Percentiles rank a stretch among this genome's conserved stretches.
Conservation (phyloP, 2,113 vertebrate species). For the Sardina pilchardus region DNA sequence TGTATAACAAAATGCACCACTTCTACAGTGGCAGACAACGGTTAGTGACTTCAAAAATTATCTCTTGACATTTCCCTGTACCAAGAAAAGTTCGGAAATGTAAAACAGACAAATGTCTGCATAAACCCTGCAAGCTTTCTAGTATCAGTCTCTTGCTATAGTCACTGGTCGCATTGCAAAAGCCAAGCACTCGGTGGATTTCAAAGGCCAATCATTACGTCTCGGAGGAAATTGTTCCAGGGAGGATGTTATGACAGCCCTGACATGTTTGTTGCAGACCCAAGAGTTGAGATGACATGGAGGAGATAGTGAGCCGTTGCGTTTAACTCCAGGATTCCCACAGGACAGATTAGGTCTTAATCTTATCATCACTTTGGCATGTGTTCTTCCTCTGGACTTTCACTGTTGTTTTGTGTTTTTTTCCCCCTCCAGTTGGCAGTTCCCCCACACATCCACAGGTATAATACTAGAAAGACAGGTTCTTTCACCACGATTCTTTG, state of each 20-base stretch:
- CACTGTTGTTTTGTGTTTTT: constrained; percentile 6
- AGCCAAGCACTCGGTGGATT: not conserved
- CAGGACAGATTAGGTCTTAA: constrained; percentile 5
- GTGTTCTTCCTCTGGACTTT: constrained; percentile 8
- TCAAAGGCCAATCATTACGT: constrained; percentile 24
- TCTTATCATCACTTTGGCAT: constrained; percentile 16
- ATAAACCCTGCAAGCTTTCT: not conserved
- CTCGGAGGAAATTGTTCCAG: constrained; percentile 24
- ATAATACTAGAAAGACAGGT: not conserved
- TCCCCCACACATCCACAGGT: not conserved
- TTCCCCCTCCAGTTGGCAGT: not conserved
- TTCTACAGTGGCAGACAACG: not conserved
- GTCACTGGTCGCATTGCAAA: not conserved
- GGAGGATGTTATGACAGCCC: constrained; percentile 31
- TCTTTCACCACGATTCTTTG: not conserved
- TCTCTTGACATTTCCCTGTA: not conserved
- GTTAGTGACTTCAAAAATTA: not conserved
- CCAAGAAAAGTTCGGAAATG: not conserved
- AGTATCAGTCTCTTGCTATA: not conserved
- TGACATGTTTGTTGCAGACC: constrained; percentile 8
- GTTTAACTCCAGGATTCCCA: constrained; percentile 1
- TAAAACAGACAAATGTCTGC: constrained; percentile 4
- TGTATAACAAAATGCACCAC: not conserved
- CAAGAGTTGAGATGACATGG: not conserved
- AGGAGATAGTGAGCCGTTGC: not conserved